Base-by-base conservation (phyloP, 2,113 vertebrate genomes). In the Agelaius phoeniceus region DNA sequence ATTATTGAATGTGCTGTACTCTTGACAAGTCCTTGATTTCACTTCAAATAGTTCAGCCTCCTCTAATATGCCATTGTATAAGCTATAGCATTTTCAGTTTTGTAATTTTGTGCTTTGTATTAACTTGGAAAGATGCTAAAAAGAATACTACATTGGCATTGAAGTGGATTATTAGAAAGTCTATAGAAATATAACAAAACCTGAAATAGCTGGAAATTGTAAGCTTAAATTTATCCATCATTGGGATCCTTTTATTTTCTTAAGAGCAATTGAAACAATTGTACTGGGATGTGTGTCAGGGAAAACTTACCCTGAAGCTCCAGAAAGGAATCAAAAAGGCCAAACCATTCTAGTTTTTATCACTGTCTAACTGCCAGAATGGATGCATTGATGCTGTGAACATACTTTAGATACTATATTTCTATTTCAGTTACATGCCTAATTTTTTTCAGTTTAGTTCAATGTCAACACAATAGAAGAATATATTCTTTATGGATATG, bases 151-250 rank as follows among this genome's bases (percentile, higher is more conserved):
- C 6, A 3, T 49, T 68, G 49, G 7, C 62, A n/a, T 67, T 75
- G 46, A 84, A 95, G 39, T 67, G 15, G n/a, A 35, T 74, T 87
- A 55, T 84, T 95, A 91, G 57, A 48, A 95, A 80, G n/a, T 62
- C 63, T 27, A 7, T 46, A 74, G 54, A 91, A 89, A 44, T 55
- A 43, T 21, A 84, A 43, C 26, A 76, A 72, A 77, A 81, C 14
- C 57, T 39, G 65, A 86, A 95, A 55, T 86, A 27, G 6, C 46
- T 91, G 73, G 35, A 87, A 91, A 59, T 28, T 18, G 8, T 58
- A 39, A 55, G 58, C 31, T 30, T 85, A 48, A 79, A 68, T 72
- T 55, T 88, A 48, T 74, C 66, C 6, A 20, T 84, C 7, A 7
- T 0, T 52, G 57, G 30, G 18, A 84, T 58, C 11, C 31, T 86